These are phyloP conservation scores for Nephotettix cincticeps DNA, from an alignment of 1,140 invertebrate genomes.

Conservation along the genomic window DNA sequence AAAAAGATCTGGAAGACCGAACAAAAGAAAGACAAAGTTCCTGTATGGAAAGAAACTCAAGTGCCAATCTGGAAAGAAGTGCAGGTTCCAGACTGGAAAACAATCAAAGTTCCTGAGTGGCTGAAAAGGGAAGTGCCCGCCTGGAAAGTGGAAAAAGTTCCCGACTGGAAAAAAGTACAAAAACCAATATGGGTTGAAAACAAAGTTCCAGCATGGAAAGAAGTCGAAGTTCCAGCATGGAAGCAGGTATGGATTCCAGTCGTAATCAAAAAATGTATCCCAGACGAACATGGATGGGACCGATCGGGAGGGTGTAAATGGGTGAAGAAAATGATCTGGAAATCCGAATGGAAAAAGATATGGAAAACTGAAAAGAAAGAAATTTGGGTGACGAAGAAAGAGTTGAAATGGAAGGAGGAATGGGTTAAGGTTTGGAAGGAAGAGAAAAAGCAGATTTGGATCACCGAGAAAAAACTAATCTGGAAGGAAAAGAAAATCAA, in stretches of 20 bases:
- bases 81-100: slow-evolving; percentile 42
- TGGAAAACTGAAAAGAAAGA: slow-evolving; percentile 51
- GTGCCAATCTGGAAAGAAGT: slow-evolving; percentile 41
- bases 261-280: neutral
- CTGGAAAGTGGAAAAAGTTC: slow-evolving; percentile 59
- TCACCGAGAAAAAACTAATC: slow-evolving; percentile 49
- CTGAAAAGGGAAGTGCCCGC: slow-evolving; percentile 47
- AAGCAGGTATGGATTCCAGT: slow-evolving; percentile 63
- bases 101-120: slow-evolving; percentile 50
- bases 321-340: slow-evolving; percentile 48
- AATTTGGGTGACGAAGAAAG: slow-evolving; percentile 48
- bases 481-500: slow-evolving; percentile 55
- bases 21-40: slow-evolving; percentile 46
- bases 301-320: slow-evolving; percentile 67
- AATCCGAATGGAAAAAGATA: slow-evolving; percentile 50
- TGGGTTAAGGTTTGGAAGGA: slow-evolving; percentile 42
- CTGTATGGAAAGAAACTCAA: slow-evolving; percentile 48
- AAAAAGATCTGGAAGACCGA: slow-evolving; percentile 66
- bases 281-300: slow-evolving; percentile 63
- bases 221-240: slow-evolving; percentile 65
- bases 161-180: slow-evolving; percentile 65
- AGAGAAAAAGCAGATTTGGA: slow-evolving; percentile 41
- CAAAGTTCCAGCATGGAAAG: slow-evolving; percentile 60
- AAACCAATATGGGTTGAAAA: slow-evolving; percentile 67
- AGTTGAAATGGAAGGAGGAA: slow-evolving; percentile 46